phyloP scores from a whole-genome alignment of 53 echinoderm and acorn worm genomes.

The Antedon mediterranea region DNA sequence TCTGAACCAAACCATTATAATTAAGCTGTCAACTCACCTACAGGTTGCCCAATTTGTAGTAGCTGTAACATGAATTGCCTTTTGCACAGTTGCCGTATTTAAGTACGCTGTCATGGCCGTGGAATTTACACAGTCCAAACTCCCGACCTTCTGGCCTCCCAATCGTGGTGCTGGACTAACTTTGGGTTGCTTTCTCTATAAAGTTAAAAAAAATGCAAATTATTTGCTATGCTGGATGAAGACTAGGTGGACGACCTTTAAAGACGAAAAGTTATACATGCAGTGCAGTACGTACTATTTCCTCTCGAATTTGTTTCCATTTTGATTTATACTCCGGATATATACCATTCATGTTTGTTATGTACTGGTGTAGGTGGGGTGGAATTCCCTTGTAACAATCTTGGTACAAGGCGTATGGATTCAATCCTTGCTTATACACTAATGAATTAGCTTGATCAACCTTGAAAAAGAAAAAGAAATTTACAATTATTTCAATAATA shows the following conservation, averaged over 20 bases:
- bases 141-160: not conserved
- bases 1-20: no score
- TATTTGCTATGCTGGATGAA: no score
- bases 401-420: conserved; percentile 41
- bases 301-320: not conserved
- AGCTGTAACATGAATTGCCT: conserved; percentile 52
- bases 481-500: no score
- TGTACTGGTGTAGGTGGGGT: conserved; percentile 11
- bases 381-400: conserved; percentile 46
- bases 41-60: conserved; percentile 33
- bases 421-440: conserved; percentile 38
- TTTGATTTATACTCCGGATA: not conserved
- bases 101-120: conserved; percentile 32
- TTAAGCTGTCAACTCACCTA: conserved; percentile 19
- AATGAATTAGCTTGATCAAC: conserved; percentile 15
- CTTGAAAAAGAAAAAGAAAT: conserved; percentile 8
- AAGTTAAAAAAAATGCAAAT: not conserved
- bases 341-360: conserved; percentile 10
- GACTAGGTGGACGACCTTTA: no score
- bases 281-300: not conserved
- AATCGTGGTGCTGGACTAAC: not conserved
- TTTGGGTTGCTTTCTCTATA: not conserved
- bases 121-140: conserved; percentile 25
- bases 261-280: no score
- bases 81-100: conserved; percentile 27